Evolutionary conservation across 2,888 invertebrate species (phyloP), one percentile per base, ranked within the genome.

Genomic region (Acrobasis consociella): DNA sequence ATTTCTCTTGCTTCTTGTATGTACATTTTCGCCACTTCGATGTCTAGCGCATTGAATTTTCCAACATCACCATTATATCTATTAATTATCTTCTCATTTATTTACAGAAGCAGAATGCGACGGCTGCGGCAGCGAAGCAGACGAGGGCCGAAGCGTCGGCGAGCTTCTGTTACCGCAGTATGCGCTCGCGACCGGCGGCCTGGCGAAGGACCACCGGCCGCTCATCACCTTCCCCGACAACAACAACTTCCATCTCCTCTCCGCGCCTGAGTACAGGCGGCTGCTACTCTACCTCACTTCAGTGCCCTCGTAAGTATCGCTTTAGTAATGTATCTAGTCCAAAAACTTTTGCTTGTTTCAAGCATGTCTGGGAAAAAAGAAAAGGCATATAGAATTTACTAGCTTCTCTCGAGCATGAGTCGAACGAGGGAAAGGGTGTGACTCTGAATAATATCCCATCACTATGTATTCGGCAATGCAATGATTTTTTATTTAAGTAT

Each of bases 191-290:
- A 97, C 98, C 68, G 98, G 99, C 71, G 98, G 99, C 39, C 96
- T 97, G 90, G 97, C 98, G n/a, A 94, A 94, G 77, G 97, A 98
- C 87, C 98, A 98, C 77, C 96, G 97, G 76, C 98, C 98, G 16
- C 95, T 99, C 75, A 96, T 99, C 81, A 98, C 98, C 71, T 98
- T 99, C 91, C 98, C 99, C 50, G 99, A 99, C 91, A 95, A 97
- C 87, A 96, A 96, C 81, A 97, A 97, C 91, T 97, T 97, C 85
- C 96, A 97, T 80, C 93, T 95, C 70, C 92, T 99, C 71, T 94
- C 94, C 62, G 97, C 98, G 75, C 94, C 96, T 65, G 98, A 99
- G 84, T 99, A 99, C 91, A 96, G 96, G 82, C 96, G 97, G 82
- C 94, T 99, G 77, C 95, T 99, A 89, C 94, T 97, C 80, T 99